Evolutionary conservation across 2,888 invertebrate genomes (phyloP).

Genomic region (Aquatica leii): DNA sequence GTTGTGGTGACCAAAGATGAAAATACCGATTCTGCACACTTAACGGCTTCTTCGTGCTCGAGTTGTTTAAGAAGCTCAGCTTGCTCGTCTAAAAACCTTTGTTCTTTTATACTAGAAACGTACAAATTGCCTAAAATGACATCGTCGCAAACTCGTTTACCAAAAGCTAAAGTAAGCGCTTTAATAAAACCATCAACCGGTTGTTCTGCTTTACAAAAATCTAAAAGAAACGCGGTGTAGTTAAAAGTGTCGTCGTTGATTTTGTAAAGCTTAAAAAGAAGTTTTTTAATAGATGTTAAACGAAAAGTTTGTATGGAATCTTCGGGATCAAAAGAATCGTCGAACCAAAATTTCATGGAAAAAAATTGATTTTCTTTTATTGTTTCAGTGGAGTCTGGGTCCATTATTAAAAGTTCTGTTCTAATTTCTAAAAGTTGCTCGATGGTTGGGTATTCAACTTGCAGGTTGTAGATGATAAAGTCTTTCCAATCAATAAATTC

Average conservation of each 20-base stretch:
- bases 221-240: constrained; percentile 70
- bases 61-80: constrained; percentile 28
- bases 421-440: constrained; percentile 65
- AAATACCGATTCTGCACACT: constrained; percentile 44
- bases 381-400: constrained; percentile 57
- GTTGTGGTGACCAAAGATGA: constrained; percentile 47
- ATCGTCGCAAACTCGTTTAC: constrained; percentile 64
- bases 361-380: constrained; percentile 56
- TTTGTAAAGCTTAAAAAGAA: constrained; percentile 67
- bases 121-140: constrained; percentile 63
- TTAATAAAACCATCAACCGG: constrained; percentile 66
- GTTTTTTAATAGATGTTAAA: constrained; percentile 61
- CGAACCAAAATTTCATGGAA: constrained; percentile 60
- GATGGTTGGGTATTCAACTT: constrained; percentile 65
- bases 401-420: constrained; percentile 62
- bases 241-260: constrained; percentile 63
- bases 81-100: constrained; percentile 39
- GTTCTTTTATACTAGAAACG: constrained; percentile 48
- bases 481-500: constrained; percentile 72
- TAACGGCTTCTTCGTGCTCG: constrained; percentile 34
- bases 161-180: constrained; percentile 66
- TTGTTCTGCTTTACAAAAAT: constrained; percentile 68
- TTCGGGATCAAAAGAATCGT: constrained; percentile 44
- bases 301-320: constrained; percentile 25
- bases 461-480: constrained; percentile 69